Base-by-base conservation (phyloP, 2,888 invertebrate genomes). In the Busseola fusca region DNA sequence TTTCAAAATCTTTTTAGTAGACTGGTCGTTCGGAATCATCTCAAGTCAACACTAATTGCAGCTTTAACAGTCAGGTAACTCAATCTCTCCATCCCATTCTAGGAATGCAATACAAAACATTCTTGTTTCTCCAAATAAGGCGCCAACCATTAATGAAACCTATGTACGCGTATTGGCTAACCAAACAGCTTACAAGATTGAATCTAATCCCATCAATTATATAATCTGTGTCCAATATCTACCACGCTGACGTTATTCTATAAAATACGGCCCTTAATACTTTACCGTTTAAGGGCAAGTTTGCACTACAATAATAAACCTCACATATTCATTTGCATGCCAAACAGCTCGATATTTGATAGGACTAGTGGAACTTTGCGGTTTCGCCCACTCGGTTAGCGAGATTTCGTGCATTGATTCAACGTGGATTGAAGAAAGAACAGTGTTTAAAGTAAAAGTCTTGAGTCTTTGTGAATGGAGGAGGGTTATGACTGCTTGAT, bases 301-400 rank as follows among this genome's bases (percentile, higher is more conserved):
- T 77, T 25, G 74, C 52, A 50, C 58, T 50, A 59, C 68, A 69
- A 83, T 72, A 82, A 80, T 83, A 82, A 82, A 78, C 77, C 54
- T 70, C 68, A 72, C 54, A 72, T 74, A 62, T 80, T 82, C 74
- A 82, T 82, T 82, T 70, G 65, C 66, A 64, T 67, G 50, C 57
- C 72, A 58, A 59, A 72, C 58, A 34, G 57, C 27, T 54, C 52
- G 70, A 58, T 65, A 72, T 72, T 82, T 73, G 62, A 71, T 69
- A 64, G 56, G 68, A 54, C 52, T 72, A 42, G 64, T 54, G 40
- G 54, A 59, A 59, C 60, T 50, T 63, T 67, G 66, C n/a, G 52
- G 59, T 27, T 69, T 50, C 54, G 25, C 76, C 76, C 62, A 81
- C 76, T 45, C 52, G 25, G 45, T 14, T 69, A 72, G 64, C 54